phyloP scores from a whole-genome alignment of 2,888 invertebrate genomes.

The Lagria hirta region DNA sequence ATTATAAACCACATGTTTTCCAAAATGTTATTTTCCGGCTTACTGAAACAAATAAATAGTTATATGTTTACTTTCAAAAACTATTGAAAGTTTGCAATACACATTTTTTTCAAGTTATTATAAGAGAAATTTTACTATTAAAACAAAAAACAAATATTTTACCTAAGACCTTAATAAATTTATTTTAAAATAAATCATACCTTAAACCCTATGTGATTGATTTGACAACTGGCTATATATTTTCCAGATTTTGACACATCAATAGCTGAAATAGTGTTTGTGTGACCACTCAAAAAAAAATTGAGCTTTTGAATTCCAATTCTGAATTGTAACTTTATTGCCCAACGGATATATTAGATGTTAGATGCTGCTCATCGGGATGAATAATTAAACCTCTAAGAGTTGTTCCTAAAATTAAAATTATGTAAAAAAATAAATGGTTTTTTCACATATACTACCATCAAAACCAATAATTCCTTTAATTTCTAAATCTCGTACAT shows the following conservation, averaged over 20 bases:
- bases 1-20: too few relatives aligned
- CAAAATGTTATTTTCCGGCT: too few relatives aligned
- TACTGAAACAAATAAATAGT: too few relatives aligned
- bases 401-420: constrained; percentile 53
- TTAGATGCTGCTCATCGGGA: constrained; percentile 68
- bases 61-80: too few relatives aligned
- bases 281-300: constrained; percentile 76
- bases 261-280: constrained; percentile 75
- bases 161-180: constrained; percentile 2
- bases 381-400: constrained; percentile 68
- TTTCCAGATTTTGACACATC: constrained; percentile 75
- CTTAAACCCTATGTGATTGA: constrained; percentile 88
- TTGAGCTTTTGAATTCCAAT: constrained; percentile 70
- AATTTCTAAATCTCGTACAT: constrained; percentile 65
- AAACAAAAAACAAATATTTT: background rate
- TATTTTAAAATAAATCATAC: constrained; percentile 48
- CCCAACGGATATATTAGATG: constrained; percentile 78
- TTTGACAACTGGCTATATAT: constrained; percentile 86
- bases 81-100: too few relatives aligned
- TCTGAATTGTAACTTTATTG: constrained; percentile 73
- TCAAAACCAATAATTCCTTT: constrained; percentile 79
- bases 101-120: too few relatives aligned
- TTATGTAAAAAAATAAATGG: too few relatives aligned
- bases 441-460: too few relatives aligned
- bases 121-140: background rate